Percentiles rank a stretch among this genome's conserved stretches.
Evolutionary conservation across 2,113 vertebrate genomes (phyloP).

Genomic region (Misgurnus mizolepis): DNA sequence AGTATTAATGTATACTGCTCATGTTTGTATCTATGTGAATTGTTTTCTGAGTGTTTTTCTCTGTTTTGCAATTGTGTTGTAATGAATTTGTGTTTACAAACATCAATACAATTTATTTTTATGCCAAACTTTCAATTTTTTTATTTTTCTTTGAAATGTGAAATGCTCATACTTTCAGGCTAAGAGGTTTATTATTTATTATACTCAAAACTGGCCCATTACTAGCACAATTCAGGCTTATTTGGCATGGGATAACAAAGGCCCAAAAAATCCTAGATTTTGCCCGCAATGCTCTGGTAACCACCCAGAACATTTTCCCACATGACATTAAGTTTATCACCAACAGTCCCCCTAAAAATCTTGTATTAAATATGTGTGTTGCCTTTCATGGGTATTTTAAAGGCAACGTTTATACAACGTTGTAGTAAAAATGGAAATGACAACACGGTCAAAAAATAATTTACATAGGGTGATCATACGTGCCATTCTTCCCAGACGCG

Average conservation of each 20-base stretch:
- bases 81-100: background rate
- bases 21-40: background rate
- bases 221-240: background rate
- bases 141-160: background rate
- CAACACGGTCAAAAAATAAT: no score
- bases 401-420: no score
- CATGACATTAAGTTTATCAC: no score
- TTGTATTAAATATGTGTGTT: background rate
- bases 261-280: background rate
- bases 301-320: background rate
- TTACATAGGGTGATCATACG: no score
- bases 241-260: background rate
- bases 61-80: slow-evolving; percentile 4
- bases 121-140: background rate
- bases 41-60: background rate
- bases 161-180: background rate
- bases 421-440: no score
- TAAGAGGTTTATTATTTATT: background rate
- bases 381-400: background rate
- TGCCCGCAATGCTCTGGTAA: background rate
- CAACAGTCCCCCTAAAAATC: background rate
- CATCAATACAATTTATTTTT: background rate
- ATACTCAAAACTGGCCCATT: background rate
- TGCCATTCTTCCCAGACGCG: no score
- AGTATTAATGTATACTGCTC: background rate